Evolutionary conservation across 2,888 invertebrate genomes (phyloP), one percentile per base, ranked within the genome.

Genomic region (Eristalis tenax): DNA sequence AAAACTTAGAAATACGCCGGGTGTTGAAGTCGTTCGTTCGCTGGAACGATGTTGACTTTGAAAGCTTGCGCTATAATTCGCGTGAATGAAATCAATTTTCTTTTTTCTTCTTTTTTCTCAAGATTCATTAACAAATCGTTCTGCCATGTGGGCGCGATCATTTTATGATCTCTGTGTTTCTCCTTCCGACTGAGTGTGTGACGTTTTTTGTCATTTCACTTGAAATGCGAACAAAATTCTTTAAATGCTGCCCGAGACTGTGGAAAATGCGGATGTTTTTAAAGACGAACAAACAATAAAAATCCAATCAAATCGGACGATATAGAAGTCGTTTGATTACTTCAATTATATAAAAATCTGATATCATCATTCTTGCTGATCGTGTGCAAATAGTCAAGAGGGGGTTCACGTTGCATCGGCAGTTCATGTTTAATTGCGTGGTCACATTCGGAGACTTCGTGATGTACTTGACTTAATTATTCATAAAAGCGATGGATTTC

Each of bases 1-100:
- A 38, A 70, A 43, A 57, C 18, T 35, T 26, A 59, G 8, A 59
- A 59, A 15, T 26, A 15, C 26, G 59, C 26, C 26, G 26, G 26
- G 15, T 59, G 59, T 59, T 26, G 26, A 59, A 59, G 50, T 50
- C 18, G 18, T n/a, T 50, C 50, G 18, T 38, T 38, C 32, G 6
- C 5, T 38, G 18, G 50, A 50, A 50, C 50, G n/a, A 59, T 59
- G 57, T 59, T 76, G 40, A 22, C 76, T 59, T 76, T 68, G 66
- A 76, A 77, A 68, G 50, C 13, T 23, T 77, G 61, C 61, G 68
- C n/a, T 26, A 28, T 18, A 43, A 15, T 61, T 26, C 65, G 57
- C 38, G 23, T 65, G 35, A 75, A 75, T 57, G 13, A 35, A 74
- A 23, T 5, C 5, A 5, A 35, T 11, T 28, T 26, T 75, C n/a